phyloP scores from a whole-genome alignment of 2,113 vertebrate species.

The Datnioides undecimradiatus region DNA sequence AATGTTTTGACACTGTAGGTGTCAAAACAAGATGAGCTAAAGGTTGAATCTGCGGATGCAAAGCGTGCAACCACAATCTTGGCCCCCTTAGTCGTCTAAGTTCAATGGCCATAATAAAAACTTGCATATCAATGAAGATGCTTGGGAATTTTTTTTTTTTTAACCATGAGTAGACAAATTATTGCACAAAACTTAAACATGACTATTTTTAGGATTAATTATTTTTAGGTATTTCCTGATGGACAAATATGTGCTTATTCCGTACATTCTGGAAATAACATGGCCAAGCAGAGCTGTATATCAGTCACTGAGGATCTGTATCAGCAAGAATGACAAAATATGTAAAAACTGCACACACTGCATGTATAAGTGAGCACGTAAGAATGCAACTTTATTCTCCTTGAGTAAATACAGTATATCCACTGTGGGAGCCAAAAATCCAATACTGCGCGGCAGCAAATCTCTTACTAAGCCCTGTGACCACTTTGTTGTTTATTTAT shows the following conservation, averaged over 20 bases:
- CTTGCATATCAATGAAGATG: constrained; percentile 52
- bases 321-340: constrained; percentile 5
- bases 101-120: constrained; percentile 45
- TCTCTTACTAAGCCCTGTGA: constrained; percentile 63
- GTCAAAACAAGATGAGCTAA: constrained; percentile 69
- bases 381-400: constrained; percentile 51
- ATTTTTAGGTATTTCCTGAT: neutral
- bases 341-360: constrained; percentile 18
- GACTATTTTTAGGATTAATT: neutral
- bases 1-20: constrained; percentile 66
- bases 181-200: constrained; percentile 10
- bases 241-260: neutral
- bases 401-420: constrained; percentile 69
- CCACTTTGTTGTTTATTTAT: constrained; percentile 74
- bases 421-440: constrained; percentile 51
- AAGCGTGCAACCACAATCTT: constrained; percentile 42
- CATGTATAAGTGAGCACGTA: constrained; percentile 25
- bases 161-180: constrained; percentile 21
- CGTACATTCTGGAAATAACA: constrained; percentile 9
- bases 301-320: constrained; percentile 19
- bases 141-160: constrained; percentile 38
- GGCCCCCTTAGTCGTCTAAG: constrained; percentile 54
- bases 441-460: constrained; percentile 61
- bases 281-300: neutral
- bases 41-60: constrained; percentile 52